A percentile compares a stretch with the other conserved stretches of the same genome.
Conservation (phyloP, 2,888 invertebrate species). For the Mallateleia sp. region DNA sequence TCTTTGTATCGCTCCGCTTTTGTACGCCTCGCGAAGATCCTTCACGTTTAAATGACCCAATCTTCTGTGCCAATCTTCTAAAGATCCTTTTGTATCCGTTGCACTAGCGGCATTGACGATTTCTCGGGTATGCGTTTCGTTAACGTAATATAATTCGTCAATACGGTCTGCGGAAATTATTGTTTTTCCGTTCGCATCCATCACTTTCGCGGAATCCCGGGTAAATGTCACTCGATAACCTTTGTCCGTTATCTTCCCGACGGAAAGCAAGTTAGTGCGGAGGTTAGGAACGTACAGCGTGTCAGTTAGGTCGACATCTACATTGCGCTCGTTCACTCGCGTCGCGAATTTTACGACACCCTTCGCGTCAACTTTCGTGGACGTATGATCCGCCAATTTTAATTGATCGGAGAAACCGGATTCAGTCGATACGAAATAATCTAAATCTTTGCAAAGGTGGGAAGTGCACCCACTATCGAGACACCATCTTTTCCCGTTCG, state of each 20-base stretch:
- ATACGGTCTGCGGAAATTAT: constrained; percentile 4
- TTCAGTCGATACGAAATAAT: background rate
- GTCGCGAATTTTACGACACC: constrained; percentile 8
- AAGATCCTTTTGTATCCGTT: too few species aligned
- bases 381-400: constrained; percentile 18
- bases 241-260: constrained; percentile 15
- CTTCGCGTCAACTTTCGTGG: constrained; percentile 9
- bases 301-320: background rate
- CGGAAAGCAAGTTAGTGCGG: constrained; percentile 30
- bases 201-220: constrained; percentile 2
- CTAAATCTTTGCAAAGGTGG: constrained; percentile 4
- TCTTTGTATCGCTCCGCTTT: too few species aligned
- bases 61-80: background rate
- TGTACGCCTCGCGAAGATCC: too few species aligned
- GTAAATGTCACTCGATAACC: constrained; percentile 9
- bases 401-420: background rate
- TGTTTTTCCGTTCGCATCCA: background rate
- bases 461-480: constrained; percentile 11
- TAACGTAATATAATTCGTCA: constrained; percentile 3
- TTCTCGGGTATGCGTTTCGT: too few species aligned
- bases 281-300: constrained; percentile 34
- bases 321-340: too few species aligned
- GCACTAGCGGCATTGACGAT: background rate
- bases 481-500: background rate
- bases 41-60: too few species aligned